These are phyloP conservation scores for Thermophis baileyi DNA, from an alignment of 2,113 vertebrate species.

Conservation along the genomic window DNA sequence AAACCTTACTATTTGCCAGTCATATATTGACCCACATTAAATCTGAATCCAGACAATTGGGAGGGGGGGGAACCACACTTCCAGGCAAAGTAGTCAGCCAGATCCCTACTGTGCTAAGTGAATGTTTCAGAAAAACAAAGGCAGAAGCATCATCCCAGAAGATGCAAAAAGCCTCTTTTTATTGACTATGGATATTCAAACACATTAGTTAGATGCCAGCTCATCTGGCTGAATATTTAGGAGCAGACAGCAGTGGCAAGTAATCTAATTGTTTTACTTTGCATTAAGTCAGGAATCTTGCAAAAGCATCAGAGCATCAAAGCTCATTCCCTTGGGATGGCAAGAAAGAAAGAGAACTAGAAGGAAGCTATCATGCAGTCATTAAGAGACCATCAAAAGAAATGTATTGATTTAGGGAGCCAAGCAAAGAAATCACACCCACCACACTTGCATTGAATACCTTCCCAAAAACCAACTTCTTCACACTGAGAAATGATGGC, in stretches of 20 bases:
- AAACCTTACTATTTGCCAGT: not conserved
- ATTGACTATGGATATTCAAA: slow-evolving; percentile 7
- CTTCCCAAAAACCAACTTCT: slow-evolving; percentile 9
- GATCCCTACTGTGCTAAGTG: slow-evolving; percentile 4
- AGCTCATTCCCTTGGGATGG: slow-evolving; percentile 10
- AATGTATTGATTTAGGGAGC: slow-evolving; percentile 21
- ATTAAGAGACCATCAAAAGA: slow-evolving; percentile 28
- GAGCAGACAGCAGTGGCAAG: not conserved
- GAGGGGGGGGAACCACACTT: not conserved
- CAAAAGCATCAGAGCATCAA: slow-evolving; percentile 24
- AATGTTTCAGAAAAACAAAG: slow-evolving; percentile 11
- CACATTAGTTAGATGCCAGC: not conserved
- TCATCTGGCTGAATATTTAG: slow-evolving; percentile 25
- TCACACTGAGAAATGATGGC: slow-evolving; percentile 1
- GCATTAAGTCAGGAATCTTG: not conserved
- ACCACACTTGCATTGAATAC: slow-evolving; percentile 14
- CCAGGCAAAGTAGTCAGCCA: not conserved
- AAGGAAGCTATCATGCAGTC: not conserved
- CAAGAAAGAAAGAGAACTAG: not conserved
- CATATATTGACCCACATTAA: slow-evolving; percentile 10
- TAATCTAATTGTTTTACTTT: slow-evolving; percentile 16
- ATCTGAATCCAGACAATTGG: not conserved
- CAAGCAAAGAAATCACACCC: slow-evolving; percentile 25
- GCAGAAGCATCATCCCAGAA: not conserved
- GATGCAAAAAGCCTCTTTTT: slow-evolving; percentile 12